Evolutionary conservation across 2,888 invertebrate species (phyloP).

Genomic region (Dichetophora obliterata): DNA sequence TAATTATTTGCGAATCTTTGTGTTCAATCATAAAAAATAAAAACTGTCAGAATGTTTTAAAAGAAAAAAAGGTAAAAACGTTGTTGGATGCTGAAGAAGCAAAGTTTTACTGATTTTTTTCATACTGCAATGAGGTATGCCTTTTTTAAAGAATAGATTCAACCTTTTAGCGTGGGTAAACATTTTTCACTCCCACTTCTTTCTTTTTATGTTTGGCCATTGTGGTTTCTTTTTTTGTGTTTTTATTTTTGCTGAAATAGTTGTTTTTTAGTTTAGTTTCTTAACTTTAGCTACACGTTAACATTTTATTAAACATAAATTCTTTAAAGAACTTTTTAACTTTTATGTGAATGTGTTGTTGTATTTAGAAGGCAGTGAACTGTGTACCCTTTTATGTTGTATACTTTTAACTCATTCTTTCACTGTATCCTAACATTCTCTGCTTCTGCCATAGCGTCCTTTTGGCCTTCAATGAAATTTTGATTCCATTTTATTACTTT

Average conservation of each 20-base stretch:
- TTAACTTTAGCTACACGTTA: background rate
- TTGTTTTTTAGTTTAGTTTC: background rate
- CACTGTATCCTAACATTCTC: background rate
- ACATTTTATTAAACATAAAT: background rate
- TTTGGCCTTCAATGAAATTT: conserved; percentile 37
- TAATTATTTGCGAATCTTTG: conserved; percentile 17
- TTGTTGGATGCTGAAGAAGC: too few species aligned
- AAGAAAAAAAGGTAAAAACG: background rate
- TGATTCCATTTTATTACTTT: conserved; percentile 62
- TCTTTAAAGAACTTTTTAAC: background rate
- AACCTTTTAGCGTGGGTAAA: background rate
- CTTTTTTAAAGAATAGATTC: too few species aligned
- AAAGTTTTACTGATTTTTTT: too few species aligned
- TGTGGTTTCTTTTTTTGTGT: background rate
- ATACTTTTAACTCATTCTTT: background rate
- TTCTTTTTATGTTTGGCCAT: background rate
- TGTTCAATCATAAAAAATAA: conserved; percentile 1
- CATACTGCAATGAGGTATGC: too few species aligned
- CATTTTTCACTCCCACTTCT: background rate
- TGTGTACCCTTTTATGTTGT: background rate
- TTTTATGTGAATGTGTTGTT: background rate
- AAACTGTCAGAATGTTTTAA: background rate
- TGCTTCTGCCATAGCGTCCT: background rate
- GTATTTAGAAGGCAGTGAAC: background rate
- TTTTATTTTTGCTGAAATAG: background rate